phyloP scores from a whole-genome alignment of 2,888 invertebrate species.

The Hymenopus coronatus region DNA sequence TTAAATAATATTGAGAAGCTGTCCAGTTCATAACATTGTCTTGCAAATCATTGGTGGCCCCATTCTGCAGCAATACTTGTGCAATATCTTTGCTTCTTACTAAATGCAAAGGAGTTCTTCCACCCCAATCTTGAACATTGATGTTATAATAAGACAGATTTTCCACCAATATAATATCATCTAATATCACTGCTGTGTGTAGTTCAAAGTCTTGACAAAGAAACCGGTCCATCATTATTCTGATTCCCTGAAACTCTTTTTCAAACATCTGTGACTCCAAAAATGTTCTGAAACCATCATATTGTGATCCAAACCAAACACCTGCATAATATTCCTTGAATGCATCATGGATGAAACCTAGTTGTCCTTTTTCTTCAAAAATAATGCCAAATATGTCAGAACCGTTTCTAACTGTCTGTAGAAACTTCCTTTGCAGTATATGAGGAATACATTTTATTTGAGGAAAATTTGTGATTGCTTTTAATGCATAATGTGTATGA shows the following conservation, averaged over 20 bases:
- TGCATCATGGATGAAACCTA: neutral
- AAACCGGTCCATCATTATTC: neutral
- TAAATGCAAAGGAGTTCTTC: neutral
- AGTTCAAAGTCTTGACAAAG: neutral
- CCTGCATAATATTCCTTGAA: neutral
- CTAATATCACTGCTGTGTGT: neutral
- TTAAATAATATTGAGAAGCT: neutral
- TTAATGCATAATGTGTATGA: neutral
- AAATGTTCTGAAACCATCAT: neutral
- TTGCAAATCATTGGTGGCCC: neutral
- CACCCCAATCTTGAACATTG: neutral
- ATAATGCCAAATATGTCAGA: neutral
- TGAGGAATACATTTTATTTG: neutral
- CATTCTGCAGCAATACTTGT: neutral
- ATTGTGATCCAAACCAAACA: neutral
- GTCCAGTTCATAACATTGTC: neutral
- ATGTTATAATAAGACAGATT: neutral
- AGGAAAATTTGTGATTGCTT: neutral
- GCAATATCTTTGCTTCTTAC: neutral
- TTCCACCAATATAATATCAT: neutral
- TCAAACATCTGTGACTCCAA: neutral
- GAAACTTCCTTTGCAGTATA: neutral
- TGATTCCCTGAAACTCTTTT: neutral
- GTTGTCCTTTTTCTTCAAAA: neutral
- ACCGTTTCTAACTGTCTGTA: neutral